phyloP scores from a whole-genome alignment of 2,113 vertebrate species.

The Microcebus griseorufus region DNA sequence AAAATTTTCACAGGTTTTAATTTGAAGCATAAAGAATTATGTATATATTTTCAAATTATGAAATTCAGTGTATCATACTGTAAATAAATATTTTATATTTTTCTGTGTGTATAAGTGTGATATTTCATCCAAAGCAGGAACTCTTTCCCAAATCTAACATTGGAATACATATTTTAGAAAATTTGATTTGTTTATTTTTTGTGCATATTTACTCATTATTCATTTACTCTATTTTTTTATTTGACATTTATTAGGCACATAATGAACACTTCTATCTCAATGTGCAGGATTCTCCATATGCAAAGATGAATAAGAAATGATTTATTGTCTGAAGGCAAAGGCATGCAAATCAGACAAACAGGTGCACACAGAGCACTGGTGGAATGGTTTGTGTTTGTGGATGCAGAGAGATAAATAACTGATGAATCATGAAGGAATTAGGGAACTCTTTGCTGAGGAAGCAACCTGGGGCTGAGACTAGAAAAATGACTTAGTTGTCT shows the following conservation, averaged over 20 bases:
- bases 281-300: neutral
- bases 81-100: neutral
- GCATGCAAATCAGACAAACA: neutral
- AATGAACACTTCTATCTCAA: neutral
- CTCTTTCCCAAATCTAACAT: neutral
- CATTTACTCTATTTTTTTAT: neutral
- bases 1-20: neutral
- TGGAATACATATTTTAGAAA: neutral
- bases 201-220: neutral
- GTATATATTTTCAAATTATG: neutral
- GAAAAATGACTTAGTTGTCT: neutral
- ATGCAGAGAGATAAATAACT: neutral
- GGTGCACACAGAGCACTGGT: neutral
- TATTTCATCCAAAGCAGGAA: neutral
- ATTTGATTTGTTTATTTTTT: neutral
- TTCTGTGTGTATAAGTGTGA: neutral
- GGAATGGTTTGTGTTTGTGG: neutral
- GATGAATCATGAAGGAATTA: neutral
- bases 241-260: neutral
- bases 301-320: neutral
- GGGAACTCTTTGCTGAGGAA: neutral
- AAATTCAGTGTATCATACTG: neutral
- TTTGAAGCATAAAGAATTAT: neutral
- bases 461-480: neutral
- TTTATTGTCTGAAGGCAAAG: neutral